Conservation (phyloP, 2,113 vertebrate species). For the Gadus macrocephalus region DNA sequence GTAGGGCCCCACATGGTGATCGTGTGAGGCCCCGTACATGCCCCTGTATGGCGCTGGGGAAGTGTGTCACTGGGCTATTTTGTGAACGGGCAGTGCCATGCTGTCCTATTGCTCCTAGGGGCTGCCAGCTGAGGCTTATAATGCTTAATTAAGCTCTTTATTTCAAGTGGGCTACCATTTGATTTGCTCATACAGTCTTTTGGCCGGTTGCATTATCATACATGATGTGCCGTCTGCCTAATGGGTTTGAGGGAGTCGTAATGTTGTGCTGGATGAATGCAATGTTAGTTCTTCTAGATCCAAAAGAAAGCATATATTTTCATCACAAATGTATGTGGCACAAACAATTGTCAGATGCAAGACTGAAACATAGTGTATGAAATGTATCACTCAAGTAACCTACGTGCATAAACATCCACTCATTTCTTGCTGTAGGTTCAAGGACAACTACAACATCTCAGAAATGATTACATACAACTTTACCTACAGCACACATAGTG, state of each 20-base stretch:
- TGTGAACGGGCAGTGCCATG: constrained; percentile 43
- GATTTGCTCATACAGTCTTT: constrained; percentile 53
- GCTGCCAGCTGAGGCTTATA: constrained; percentile 66
- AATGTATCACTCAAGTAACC: no score
- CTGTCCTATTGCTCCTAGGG: constrained; percentile 45
- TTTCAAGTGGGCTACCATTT: constrained; percentile 56
- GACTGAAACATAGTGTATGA: no score
- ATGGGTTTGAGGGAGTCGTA: constrained; percentile 43
- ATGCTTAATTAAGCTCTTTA: constrained; percentile 70
- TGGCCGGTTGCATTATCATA: constrained; percentile 32
- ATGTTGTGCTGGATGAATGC: constrained; percentile 35
- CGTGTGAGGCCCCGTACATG: constrained; percentile 46
- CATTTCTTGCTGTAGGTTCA: no score
- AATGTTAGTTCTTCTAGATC: constrained; percentile 34
- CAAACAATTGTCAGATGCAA: no score
- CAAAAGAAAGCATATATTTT: no score
- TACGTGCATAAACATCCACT: no score
- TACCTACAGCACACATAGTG: no score
- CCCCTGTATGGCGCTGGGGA: constrained; percentile 53
- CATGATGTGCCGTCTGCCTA: constrained; percentile 41
- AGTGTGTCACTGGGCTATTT: constrained; percentile 71
- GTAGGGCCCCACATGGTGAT: constrained; percentile 41
- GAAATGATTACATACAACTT: no score
- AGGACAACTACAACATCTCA: no score
- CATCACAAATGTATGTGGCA: no score